Evolutionary conservation across 2,113 vertebrate species (phyloP), one percentile per base, ranked within the genome.

Genomic region (Scalopus aquaticus): DNA sequence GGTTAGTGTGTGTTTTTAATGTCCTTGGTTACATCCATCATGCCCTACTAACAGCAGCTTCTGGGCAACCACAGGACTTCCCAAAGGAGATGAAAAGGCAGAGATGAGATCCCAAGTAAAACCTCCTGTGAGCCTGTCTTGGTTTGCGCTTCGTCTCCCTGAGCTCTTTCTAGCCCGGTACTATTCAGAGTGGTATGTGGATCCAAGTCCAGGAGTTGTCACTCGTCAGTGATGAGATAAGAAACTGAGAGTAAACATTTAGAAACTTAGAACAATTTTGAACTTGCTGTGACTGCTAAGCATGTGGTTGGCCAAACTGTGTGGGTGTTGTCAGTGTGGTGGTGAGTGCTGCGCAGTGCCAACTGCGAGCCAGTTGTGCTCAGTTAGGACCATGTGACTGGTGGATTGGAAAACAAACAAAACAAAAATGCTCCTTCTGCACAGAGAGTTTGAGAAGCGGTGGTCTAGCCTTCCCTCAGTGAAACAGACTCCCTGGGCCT

Each of bases 361-460:
- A 30, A 17, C 39, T 11, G 5, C 54, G 9, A 4, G 10, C 0
- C 0, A n/a, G 49, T 69, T 39, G 32, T 1, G 22, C 56, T 54
- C 39, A 20, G 74, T 42, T 24, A 73, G 46, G 19, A 73, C 56
- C 9, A 1, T 0, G 51, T 2, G 2, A 56, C n/a, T 39, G 46
- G 17, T 28, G 64, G 88, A 15, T 0, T 60, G 30, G 84, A 32
- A 88, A 88, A 64, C 64, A 64, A 35, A 65, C 24, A 70, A 77
- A 70, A 73, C 17, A 24, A 74, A 69, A 37, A 30, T 5, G 13
- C 15, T 85, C 79, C 60, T 88, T 37, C 46, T n/a, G n/a, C 37
- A 35, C 51, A 4, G 0, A 1, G 73, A n/a, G n/a, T 54, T n/a
- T 37, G 67, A 82, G 76, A 39, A 87, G 51, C 42, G 16, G 26